Conservation (phyloP, 1,140 invertebrate genomes). For the Pogonus chalceus region DNA sequence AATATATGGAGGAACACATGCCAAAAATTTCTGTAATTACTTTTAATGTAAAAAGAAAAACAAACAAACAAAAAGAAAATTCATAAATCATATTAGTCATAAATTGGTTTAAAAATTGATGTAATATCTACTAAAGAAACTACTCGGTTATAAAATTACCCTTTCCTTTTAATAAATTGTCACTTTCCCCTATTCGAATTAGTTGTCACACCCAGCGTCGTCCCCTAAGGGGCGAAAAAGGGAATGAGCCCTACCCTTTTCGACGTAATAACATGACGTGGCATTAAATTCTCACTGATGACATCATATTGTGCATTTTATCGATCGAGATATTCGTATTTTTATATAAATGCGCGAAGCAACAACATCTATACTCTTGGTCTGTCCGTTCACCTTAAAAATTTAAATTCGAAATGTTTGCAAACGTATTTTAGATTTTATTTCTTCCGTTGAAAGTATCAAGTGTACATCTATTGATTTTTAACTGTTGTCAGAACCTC, state of each 20-base stretch:
- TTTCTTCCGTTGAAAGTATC: background rate
- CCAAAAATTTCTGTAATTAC: no score
- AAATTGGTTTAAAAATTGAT: background rate
- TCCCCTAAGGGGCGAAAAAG: no score
- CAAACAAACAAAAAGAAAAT: no score
- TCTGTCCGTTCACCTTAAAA: background rate
- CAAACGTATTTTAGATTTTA: background rate
- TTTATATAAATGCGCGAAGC: background rate
- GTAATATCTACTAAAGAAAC: background rate
- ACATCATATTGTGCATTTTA: background rate
- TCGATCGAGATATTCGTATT: background rate
- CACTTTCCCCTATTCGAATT: background rate
- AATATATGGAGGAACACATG: no score
- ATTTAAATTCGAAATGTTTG: slow-evolving; percentile 5
- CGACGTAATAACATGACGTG: slow-evolving; percentile 2
- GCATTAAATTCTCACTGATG: slow-evolving; percentile 1
- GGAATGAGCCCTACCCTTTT: no score
- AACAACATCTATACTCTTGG: no score
- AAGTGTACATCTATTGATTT: slow-evolving; percentile 5
- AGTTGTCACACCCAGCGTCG: background rate
- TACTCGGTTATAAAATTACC: background rate
- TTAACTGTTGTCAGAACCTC: background rate
- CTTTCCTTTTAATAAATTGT: background rate
- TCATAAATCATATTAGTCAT: background rate
- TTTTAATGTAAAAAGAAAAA: no score